Evolutionary conservation across 2,888 invertebrate genomes (phyloP).

Genomic region (Tubulanus polymorphus): DNA sequence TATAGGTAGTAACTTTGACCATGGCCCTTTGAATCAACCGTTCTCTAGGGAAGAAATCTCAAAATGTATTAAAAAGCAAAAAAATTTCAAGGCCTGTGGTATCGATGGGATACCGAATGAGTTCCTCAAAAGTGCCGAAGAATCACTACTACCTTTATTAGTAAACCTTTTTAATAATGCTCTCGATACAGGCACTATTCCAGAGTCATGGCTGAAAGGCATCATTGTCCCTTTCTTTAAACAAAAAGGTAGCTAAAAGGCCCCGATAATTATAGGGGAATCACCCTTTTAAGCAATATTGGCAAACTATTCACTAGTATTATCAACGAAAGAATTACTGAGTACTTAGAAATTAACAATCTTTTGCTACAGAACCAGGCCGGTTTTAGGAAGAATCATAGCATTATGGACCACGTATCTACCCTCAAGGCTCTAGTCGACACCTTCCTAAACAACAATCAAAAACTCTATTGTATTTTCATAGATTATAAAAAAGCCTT

Average conservation of each 20-base stretch:
- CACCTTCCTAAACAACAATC: not conserved
- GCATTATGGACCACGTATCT: not conserved
- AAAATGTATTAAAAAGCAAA: not conserved
- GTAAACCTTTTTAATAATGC: not conserved
- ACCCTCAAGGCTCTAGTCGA: not conserved
- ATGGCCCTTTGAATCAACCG: not conserved
- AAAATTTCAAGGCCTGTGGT: not conserved
- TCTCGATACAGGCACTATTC: not conserved
- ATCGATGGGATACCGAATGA: not conserved
- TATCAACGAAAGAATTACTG: not conserved
- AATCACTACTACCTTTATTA: not conserved
- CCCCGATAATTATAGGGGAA: constrained; percentile 1
- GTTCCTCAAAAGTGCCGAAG: not conserved
- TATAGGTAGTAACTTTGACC: no score
- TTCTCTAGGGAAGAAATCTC: not conserved
- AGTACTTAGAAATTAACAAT: not conserved
- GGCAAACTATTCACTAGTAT: not conserved
- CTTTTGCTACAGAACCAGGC: not conserved
- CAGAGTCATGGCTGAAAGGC: not conserved
- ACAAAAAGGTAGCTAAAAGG: not conserved
- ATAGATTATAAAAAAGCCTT: constrained; percentile 8
- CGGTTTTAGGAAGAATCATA: not conserved
- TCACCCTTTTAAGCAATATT: not conserved
- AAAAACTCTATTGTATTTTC: constrained; percentile 1
- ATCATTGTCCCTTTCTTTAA: not conserved